These are phyloP conservation scores for Hylia prasina DNA, from an alignment of 2,113 vertebrate species.

Conservation along the genomic window DNA sequence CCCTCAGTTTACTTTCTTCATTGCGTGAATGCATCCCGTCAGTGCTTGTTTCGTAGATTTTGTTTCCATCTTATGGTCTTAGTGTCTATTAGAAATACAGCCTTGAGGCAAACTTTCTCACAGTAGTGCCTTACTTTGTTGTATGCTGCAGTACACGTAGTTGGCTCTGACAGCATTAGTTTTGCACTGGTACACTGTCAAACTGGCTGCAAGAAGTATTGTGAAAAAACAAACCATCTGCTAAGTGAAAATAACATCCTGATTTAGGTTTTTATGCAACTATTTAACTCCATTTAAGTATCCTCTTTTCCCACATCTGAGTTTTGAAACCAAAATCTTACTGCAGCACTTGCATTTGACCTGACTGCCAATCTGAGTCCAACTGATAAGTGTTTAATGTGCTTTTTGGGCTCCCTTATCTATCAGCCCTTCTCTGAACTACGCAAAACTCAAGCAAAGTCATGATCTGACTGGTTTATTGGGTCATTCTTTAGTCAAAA, in stretches of 20 bases:
- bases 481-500: background rate
- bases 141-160: background rate
- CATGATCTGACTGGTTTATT: background rate
- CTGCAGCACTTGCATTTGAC: background rate
- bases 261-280: background rate
- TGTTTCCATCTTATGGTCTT: conserved; percentile 37
- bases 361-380: background rate
- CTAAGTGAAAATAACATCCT: background rate
- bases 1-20: background rate
- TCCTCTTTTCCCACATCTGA: background rate
- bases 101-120: conserved; percentile 52
- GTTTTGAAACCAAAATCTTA: background rate
- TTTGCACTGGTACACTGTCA: conserved; percentile 47
- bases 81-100: conserved; percentile 19
- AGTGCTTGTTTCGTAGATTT: conserved; percentile 1
- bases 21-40: background rate
- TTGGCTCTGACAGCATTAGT: conserved; percentile 45
- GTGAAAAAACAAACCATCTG: background rate
- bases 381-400: background rate
- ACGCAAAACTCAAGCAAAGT: background rate
- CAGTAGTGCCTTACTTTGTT: conserved; percentile 36
- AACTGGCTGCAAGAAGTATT: background rate
- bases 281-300: background rate
- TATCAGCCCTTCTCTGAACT: background rate
- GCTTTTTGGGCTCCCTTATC: background rate